Base-by-base conservation (phyloP, 2,888 invertebrate genomes). In the Drosophila putrida region DNA sequence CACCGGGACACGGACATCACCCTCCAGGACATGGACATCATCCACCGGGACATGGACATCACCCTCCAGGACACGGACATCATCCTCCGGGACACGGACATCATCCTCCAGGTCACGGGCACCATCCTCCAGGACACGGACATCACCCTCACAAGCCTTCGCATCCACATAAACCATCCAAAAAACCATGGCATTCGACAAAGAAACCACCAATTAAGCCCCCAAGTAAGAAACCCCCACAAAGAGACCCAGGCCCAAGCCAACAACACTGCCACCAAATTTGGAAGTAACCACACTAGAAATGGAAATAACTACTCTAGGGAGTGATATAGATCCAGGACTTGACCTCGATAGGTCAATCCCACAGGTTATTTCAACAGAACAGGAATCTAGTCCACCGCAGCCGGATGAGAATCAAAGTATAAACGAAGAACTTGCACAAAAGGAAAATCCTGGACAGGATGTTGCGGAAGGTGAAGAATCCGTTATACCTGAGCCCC, bases 201-300 rank as follows among this genome's bases (percentile, higher is more conserved):
- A 50, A 44, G 5, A 38, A 62, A 11, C 66, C 62, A 59, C 39
- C 13, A 31, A 15, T n/a, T n/a, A 43, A 31, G 15, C 10, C 39
- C 13, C 57, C 8, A 20, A 58, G 11, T 11, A 47, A 15, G n/a
- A 36, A 15, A 11, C 65, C 60, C 0, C 31, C 4, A 31, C 47
- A 4, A 28, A 10, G 28, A 53, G 2, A 10, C 38, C 31, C 0
- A 27, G 36, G 5, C 44, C 10, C 0, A n/a, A 9, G 36, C 47
- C 54, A 27, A 27, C 51, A 10, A 38, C 25, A n/a, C 10, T 15
- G 4, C 54, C 31, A 10, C 9, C 10, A 0, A 11, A 15, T 11
- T 4, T 28, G 3, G 36, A 38, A 1, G 6, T 28, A 13, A 28
- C 39, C 9, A 39, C 53, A 2, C 2, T 4, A 25, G 31, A 2